phyloP scores from a whole-genome alignment of 1,140 invertebrate species.

The Drosophila nebulosa region DNA sequence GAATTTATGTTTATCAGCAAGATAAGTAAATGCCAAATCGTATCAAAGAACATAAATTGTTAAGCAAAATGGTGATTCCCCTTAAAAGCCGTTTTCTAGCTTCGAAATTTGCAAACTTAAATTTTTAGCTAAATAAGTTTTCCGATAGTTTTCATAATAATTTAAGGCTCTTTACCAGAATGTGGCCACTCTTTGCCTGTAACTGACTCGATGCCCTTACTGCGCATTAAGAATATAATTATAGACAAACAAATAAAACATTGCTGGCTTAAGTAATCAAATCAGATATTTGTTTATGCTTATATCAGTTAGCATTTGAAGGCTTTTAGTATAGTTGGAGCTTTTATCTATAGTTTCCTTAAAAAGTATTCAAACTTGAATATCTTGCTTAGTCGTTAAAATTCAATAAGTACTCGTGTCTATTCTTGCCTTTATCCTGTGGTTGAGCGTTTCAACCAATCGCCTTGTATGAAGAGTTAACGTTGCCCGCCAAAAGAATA shows the following conservation, averaged over 20 bases:
- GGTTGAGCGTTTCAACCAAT: conserved; percentile 26
- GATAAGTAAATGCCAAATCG: not conserved
- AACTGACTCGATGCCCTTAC: too few relatives aligned
- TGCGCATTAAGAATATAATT: not conserved
- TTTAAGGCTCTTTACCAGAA: too few relatives aligned
- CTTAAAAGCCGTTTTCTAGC: not conserved
- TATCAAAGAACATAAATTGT: not conserved
- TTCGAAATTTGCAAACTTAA: too few relatives aligned
- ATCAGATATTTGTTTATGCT: not conserved
- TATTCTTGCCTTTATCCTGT: conserved; percentile 6
- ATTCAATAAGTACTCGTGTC: too few relatives aligned
- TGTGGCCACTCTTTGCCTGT: not conserved
- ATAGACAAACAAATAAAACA: not conserved
- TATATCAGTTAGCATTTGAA: not conserved
- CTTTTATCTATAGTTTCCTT: too few relatives aligned
- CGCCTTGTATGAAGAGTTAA: not conserved
- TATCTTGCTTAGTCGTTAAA: too few relatives aligned
- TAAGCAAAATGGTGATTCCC: not conserved
- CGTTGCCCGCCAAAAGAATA: not conserved
- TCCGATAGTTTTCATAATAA: too few relatives aligned
- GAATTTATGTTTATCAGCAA: not conserved
- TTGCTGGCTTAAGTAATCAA: not conserved
- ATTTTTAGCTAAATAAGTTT: too few relatives aligned
- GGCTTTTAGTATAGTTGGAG: too few relatives aligned
- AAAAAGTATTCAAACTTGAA: too few relatives aligned